Conservation (phyloP, 2,113 vertebrate genomes). For the Campylomormyrus numenius region DNA sequence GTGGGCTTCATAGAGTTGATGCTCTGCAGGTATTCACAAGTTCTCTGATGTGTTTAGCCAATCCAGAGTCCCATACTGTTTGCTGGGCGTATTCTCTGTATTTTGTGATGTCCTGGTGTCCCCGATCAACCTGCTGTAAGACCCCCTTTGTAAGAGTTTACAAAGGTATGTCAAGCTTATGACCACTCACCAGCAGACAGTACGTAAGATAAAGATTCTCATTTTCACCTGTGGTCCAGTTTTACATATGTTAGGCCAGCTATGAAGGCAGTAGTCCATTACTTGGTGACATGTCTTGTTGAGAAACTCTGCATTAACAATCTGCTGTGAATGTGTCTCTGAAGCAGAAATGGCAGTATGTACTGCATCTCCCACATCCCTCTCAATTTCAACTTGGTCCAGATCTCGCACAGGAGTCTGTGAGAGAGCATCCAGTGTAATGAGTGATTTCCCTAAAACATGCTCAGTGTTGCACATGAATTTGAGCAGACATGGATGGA, state of each 20-base stretch:
- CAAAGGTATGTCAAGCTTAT: not conserved
- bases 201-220: not conserved
- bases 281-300: not conserved
- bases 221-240: not conserved
- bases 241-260: not conserved
- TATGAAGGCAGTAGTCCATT: not conserved
- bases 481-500: not conserved
- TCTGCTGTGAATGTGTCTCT: not conserved
- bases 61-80: not conserved
- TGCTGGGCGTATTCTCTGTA: not conserved
- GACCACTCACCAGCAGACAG: not conserved
- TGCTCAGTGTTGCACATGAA: slow-evolving; percentile 22
- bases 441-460: slow-evolving; percentile 24
- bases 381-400: slow-evolving; percentile 12
- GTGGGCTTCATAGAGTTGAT: not conserved
- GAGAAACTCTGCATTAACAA: not conserved
- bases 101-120: not conserved
- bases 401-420: not conserved
- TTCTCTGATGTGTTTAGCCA: not conserved
- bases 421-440: slow-evolving; percentile 29
- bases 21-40: not conserved
- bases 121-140: not conserved
- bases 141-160: not conserved
- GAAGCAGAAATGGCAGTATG: not conserved
- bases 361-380: slow-evolving; percentile 4